phyloP scores from a whole-genome alignment of 2,797 vertebrate genomes.

The Selene dorsalis region DNA sequence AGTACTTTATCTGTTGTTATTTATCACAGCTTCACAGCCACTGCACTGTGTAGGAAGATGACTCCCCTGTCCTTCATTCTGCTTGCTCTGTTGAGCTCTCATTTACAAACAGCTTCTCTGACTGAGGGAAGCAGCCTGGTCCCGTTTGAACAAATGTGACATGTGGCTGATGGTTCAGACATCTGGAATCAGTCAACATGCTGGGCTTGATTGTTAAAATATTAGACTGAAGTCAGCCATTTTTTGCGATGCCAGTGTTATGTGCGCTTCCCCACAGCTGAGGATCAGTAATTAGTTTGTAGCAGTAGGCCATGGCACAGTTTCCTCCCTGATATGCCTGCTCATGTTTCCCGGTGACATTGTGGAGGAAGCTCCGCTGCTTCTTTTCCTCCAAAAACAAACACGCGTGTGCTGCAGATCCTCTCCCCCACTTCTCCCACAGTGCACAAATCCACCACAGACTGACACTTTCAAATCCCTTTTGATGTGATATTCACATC shows the following conservation, averaged over 20 bases:
- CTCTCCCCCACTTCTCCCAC: background rate
- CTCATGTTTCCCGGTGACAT: constrained; percentile 22
- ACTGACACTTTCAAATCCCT: constrained; percentile 54
- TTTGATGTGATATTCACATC: constrained; percentile 62
- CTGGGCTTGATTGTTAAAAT: background rate
- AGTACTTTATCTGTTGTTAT: too few species aligned
- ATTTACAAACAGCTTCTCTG: background rate
- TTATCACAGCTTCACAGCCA: too few species aligned
- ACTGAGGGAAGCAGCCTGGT: background rate
- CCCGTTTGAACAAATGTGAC: background rate
- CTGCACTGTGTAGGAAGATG: too few species aligned
- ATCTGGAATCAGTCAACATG: background rate
- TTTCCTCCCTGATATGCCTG: background rate
- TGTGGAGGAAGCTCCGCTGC: constrained; percentile 12
- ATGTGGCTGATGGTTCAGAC: background rate
- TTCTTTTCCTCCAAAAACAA: constrained; percentile 32
- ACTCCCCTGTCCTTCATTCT: too few species aligned
- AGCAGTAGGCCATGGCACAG: background rate
- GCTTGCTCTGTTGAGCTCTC: background rate
- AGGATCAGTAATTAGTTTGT: background rate
- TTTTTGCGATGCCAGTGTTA: background rate
- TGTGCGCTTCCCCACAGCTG: background rate
- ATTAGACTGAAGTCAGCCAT: background rate
- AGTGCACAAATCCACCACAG: constrained; percentile 29
- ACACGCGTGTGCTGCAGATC: constrained; percentile 22